Evolutionary conservation across 2,888 invertebrate species (phyloP), one percentile per base, ranked within the genome.

Genomic region (Cantharis nigra): DNA sequence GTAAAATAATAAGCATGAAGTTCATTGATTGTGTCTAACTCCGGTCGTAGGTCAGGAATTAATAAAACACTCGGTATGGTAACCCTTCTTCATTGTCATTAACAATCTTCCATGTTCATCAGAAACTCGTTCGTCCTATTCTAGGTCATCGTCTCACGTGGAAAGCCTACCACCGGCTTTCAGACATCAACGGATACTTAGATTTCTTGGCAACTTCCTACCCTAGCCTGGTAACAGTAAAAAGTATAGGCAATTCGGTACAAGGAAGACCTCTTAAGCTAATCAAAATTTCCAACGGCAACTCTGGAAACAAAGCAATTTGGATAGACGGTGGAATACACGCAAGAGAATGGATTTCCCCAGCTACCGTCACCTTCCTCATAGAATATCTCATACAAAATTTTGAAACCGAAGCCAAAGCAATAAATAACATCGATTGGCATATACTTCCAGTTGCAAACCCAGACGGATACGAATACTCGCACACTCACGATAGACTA

Each of bases 271-370:
- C 94, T 2, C 90, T 97, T 11, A 94, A 94, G 90, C 92, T 95
- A 80, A 72, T 91, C 7, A 89, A 93, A 84, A 93, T 95, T 79
- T 95, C 95, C 4, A 94, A 94, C 83, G 94, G 94, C 5, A 89
- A 91, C 30, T 83, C 88, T 0, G 87, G 87, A 7, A 94, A 92
- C 79, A 89, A 90, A 0, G 93, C 93, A 0, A 90, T 95, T 11
- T 95, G 95, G 94, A 88, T 94, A 64, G 94, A 94, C 84, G 94
- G 93, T 0, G 94, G 95, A 18, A 96, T 96, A 81, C 97, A 97
- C 84, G 95, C 96, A 0, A 91, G 98, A 20, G 98, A 98, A 90
- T 98, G 96, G 96, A 95, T 96, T 83, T 93, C 94, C 65, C 93
- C 94, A 0, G 94, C 96, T 0, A 91, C 93, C 0, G 95, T 94